These are phyloP conservation scores for Aphyosemion australe DNA, from an alignment of 2,113 vertebrate species.

Conservation along the genomic window DNA sequence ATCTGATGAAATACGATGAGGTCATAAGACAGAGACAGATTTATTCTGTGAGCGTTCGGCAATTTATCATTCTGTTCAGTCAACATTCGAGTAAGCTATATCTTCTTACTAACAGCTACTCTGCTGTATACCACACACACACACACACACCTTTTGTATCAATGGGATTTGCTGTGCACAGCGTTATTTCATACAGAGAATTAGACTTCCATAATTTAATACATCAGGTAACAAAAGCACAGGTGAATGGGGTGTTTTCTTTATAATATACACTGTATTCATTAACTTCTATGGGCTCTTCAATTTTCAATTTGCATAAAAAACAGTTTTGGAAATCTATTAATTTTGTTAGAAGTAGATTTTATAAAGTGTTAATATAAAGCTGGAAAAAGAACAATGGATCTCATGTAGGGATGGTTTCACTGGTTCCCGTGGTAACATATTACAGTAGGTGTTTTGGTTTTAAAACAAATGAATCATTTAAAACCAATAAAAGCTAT, in stretches of 20 bases:
- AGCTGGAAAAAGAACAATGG: no score
- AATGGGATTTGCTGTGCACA: conserved; percentile 1
- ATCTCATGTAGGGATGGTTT: no score
- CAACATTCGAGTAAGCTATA: conserved; percentile 12
- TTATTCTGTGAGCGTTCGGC: conserved; percentile 9
- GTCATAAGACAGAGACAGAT: conserved; percentile 22
- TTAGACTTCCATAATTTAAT: not conserved
- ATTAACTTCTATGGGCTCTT: no score
- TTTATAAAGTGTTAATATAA: no score
- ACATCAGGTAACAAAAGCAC: not conserved
- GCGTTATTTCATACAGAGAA: not conserved
- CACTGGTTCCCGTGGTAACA: no score
- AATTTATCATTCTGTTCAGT: conserved; percentile 32
- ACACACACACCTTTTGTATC: not conserved
- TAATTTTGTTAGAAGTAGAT: no score
- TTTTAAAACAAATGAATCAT: no score
- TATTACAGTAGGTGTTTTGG: no score
- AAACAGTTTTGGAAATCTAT: no score
- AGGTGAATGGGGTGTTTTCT: not conserved
- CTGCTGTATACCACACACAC: not conserved
- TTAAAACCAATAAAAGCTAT: no score
- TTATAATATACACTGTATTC: no score
- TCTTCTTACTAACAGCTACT: conserved; percentile 7
- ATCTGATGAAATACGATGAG: conserved; percentile 36
- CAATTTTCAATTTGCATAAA: no score